Evolutionary conservation across 1,140 invertebrate genomes (phyloP).

Genomic region (Mylabris phalerata): DNA sequence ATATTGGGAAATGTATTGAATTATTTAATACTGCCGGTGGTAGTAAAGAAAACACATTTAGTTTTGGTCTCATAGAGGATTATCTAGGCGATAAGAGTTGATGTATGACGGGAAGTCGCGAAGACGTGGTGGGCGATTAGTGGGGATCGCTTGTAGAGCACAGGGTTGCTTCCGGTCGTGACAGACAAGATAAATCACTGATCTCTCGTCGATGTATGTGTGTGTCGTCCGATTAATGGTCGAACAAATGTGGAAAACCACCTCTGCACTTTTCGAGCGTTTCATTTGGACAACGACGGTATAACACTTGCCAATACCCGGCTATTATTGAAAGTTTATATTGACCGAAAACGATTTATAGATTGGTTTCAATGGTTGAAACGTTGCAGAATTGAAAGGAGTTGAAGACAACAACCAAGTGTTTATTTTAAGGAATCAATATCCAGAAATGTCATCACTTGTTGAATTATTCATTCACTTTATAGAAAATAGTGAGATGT

Average conservation of each 20-base stretch:
- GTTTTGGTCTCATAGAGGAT: constrained; percentile 6
- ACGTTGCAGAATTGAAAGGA: too few relatives aligned
- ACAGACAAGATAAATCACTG: constrained; percentile 40
- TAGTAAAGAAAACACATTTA: too few relatives aligned
- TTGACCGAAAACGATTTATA: not conserved
- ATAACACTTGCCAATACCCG: constrained; percentile 19
- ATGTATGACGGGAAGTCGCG: constrained; percentile 38
- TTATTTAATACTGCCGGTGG: too few relatives aligned
- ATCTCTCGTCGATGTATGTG: constrained; percentile 3
- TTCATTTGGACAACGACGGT: not conserved
- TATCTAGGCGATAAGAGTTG: constrained; percentile 25
- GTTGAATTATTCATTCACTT: too few relatives aligned
- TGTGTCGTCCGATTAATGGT: constrained; percentile 38
- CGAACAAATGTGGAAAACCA: constrained; percentile 41
- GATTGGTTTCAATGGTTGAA: too few relatives aligned
- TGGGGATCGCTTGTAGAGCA: constrained; percentile 38
- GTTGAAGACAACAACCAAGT: too few relatives aligned
- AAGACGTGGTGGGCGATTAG: constrained; percentile 39
- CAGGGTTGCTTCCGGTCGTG: constrained; percentile 39
- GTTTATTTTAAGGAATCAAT: too few relatives aligned
- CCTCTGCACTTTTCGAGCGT: constrained; percentile 27
- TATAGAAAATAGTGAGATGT: too few relatives aligned
- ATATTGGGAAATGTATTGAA: too few relatives aligned
- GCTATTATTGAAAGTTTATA: not conserved
- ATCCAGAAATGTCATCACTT: too few relatives aligned